Conservation (phyloP, 2,797 vertebrate species). For the Xiphophorus birchmanni region DNA sequence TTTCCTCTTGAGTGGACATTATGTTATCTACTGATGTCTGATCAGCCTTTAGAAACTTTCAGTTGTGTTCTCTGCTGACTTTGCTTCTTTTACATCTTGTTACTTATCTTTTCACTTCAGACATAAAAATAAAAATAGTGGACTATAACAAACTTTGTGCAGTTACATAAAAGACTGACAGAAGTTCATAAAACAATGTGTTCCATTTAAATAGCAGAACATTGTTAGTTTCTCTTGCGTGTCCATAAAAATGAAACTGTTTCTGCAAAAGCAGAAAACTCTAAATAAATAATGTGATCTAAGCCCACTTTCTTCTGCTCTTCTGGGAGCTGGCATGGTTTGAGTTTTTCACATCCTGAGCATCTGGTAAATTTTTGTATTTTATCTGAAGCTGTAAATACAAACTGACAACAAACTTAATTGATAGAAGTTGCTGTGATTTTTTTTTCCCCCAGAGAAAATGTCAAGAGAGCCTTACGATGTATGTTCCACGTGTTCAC, state of each 20-base stretch:
- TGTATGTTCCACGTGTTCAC: not conserved
- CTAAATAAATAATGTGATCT: conserved; percentile 71
- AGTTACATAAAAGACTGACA: conserved; percentile 54
- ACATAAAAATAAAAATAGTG: not conserved
- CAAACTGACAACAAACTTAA: not conserved
- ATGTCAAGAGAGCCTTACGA: not conserved
- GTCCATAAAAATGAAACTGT: conserved; percentile 61
- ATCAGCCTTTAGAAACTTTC: not conserved
- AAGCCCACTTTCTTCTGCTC: conserved; percentile 45
- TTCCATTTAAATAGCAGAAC: conserved; percentile 73
- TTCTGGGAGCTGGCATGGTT: conserved; percentile 30
- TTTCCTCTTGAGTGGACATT: not conserved
- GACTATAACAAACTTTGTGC: conserved; percentile 17
- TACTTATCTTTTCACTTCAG: not conserved
- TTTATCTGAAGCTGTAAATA: not conserved
- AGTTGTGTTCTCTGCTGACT: not conserved
- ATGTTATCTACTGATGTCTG: not conserved
- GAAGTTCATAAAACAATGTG: conserved; percentile 58
- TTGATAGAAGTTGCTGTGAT: not conserved
- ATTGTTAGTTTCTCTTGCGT: conserved; percentile 34
- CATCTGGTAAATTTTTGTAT: conserved; percentile 2
- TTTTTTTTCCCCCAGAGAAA: not conserved
- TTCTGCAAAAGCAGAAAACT: conserved; percentile 48
- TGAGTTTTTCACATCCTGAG: conserved; percentile 15
- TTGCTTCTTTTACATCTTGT: not conserved